A percentile compares a stretch with the other conserved stretches of the same genome.
Evolutionary conservation across 2,888 invertebrate genomes (phyloP).

Genomic region (Sinodicranocentrus sp.): DNA sequence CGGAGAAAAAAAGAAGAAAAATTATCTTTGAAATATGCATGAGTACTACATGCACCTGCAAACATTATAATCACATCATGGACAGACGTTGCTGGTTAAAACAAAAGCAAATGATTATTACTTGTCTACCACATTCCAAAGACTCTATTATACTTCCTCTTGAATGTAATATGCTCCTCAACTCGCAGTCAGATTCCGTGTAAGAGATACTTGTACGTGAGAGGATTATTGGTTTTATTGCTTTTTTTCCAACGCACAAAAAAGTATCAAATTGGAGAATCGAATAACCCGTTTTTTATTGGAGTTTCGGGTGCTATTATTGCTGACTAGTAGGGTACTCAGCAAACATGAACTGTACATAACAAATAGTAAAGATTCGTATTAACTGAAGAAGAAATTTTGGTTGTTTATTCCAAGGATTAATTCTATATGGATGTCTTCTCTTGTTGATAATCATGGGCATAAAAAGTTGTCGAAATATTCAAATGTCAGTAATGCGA

Average conservation of each 20-base stretch:
- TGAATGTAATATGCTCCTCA: background rate
- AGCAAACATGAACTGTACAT: too few relatives aligned
- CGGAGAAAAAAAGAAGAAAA: too few relatives aligned
- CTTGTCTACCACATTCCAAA: constrained; percentile 52
- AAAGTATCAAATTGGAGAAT: constrained; percentile 46
- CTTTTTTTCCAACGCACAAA: constrained; percentile 35
- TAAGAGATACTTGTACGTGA: constrained; percentile 50
- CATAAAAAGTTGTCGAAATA: too few relatives aligned
- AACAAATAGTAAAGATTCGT: too few relatives aligned
- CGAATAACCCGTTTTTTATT: constrained; percentile 48
- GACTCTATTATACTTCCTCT: constrained; percentile 32
- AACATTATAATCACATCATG: constrained; percentile 46
- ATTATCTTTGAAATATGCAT: too few relatives aligned
- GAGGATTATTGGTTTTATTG: constrained; percentile 61
- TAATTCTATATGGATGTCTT: too few relatives aligned
- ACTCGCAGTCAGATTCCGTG: constrained; percentile 40
- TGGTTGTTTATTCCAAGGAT: too few relatives aligned
- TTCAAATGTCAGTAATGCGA: too few relatives aligned
- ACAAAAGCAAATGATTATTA: constrained; percentile 46
- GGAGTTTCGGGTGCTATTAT: background rate
- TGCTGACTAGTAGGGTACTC: too few relatives aligned
- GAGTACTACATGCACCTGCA: constrained; percentile 9
- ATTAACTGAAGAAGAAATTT: too few relatives aligned
- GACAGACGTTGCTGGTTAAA: constrained; percentile 42
- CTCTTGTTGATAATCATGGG: too few relatives aligned